These are phyloP conservation scores for Papilio demoleus DNA, from an alignment of 2,888 invertebrate species.

Conservation along the genomic window DNA sequence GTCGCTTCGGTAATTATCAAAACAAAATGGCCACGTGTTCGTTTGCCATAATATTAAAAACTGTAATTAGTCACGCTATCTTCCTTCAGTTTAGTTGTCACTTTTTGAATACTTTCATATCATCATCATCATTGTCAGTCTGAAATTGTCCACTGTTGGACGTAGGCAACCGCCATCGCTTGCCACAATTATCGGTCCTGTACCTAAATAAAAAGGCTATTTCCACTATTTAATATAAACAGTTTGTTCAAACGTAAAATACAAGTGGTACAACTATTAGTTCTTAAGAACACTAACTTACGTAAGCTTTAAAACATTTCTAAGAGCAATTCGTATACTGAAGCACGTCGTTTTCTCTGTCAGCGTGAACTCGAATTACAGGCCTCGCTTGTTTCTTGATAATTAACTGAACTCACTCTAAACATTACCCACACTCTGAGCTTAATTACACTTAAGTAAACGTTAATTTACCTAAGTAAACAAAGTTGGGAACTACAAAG, in stretches of 20 bases:
- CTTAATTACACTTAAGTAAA: constrained; percentile 24
- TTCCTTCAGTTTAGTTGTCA: no score
- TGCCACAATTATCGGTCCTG: no score
- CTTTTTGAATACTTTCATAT: no score
- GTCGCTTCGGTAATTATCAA: no score
- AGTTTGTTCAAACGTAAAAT: background rate
- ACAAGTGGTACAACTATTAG: background rate
- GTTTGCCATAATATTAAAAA: no score
- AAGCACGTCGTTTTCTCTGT: constrained; percentile 18
- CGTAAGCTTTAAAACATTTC: background rate
- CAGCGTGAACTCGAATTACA: constrained; percentile 16
- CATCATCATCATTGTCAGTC: no score
- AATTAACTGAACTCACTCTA: constrained; percentile 20
- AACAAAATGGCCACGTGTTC: no score
- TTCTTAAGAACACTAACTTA: background rate
- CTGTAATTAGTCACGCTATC: no score
- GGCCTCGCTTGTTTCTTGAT: constrained; percentile 24
- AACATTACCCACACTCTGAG: constrained; percentile 11
- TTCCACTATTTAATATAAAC: background rate
- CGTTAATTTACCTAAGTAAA: constrained; percentile 18
- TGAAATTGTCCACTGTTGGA: no score
- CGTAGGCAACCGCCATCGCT: no score
- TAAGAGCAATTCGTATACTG: constrained; percentile 9
- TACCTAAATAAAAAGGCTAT: no score
- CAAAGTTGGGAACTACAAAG: constrained; percentile 4